These are phyloP conservation scores for Carapus acus DNA, from an alignment of 2,797 vertebrate species.

Conservation along the genomic window DNA sequence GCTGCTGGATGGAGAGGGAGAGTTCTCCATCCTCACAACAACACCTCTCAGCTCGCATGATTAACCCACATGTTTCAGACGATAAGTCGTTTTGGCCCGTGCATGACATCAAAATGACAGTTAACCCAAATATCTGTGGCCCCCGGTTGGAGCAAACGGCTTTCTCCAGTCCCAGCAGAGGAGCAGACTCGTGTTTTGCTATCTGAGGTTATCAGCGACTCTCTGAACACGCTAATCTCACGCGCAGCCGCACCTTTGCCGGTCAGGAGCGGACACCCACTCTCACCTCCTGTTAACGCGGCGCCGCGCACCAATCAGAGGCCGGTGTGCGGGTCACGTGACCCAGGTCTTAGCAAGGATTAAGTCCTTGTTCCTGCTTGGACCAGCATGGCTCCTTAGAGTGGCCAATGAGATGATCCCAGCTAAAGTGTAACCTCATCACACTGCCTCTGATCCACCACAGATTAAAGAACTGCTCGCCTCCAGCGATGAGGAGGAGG, in stretches of 20 bases:
- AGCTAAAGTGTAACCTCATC: constrained; percentile 67
- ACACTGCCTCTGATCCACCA: constrained; percentile 54
- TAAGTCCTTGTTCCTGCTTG: constrained; percentile 62
- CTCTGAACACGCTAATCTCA: constrained; percentile 36
- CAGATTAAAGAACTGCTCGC: constrained; percentile 96
- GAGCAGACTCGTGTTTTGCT: constrained; percentile 17
- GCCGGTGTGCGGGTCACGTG: constrained; percentile 55
- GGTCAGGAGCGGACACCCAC: constrained; percentile 37
- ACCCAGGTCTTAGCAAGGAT: constrained; percentile 67
- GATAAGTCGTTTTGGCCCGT: constrained; percentile 12
- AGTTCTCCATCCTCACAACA: constrained; percentile 22
- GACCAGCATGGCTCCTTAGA: constrained; percentile 67
- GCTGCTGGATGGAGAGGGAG: constrained; percentile 49
- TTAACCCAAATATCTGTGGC: neutral
- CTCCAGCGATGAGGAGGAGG: constrained; percentile 92
- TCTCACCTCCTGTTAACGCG: constrained; percentile 58
- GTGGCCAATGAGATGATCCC: constrained; percentile 72
- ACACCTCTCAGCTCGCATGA: constrained; percentile 5
- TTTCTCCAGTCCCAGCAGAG: too few species aligned
- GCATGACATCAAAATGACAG: constrained; percentile 5
- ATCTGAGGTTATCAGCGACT: constrained; percentile 59
- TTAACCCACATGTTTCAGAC: constrained; percentile 7
- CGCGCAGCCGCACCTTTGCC: constrained; percentile 24
- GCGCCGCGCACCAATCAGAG: constrained; percentile 63
- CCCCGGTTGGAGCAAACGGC: neutral